Conservation (phyloP, 2,797 vertebrate species). For the Anguilla pacifica region DNA sequence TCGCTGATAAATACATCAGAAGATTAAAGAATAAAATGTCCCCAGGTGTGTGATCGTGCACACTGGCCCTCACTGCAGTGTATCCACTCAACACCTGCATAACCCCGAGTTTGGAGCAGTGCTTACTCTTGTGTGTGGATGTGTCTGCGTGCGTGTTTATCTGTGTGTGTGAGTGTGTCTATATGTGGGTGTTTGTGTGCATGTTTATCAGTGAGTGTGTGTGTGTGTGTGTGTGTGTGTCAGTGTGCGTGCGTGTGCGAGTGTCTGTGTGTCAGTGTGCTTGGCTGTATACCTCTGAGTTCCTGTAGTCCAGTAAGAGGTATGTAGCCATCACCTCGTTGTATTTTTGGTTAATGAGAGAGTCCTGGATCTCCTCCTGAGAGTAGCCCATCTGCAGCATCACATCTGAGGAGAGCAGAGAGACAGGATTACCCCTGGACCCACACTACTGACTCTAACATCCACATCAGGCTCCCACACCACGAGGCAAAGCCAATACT, state of each 20-base stretch:
- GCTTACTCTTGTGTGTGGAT: neutral
- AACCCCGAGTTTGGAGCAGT: neutral
- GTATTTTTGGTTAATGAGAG: constrained; percentile 92
- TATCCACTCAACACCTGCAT: neutral
- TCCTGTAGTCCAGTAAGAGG: constrained; percentile 88
- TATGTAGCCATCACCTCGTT: constrained; percentile 96
- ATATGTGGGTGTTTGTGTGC: too few species aligned
- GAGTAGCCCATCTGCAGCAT: constrained; percentile 96
- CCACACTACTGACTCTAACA: neutral
- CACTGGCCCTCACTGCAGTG: neutral
- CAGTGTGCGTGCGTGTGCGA: too few species aligned
- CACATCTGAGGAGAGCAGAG: constrained; percentile 73
- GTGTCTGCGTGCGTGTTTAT: too few species aligned
- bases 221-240: too few species aligned
- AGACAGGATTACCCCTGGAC: neutral
- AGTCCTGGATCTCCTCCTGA: constrained; percentile 90
- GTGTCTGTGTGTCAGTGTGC: neutral
- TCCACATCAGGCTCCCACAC: neutral
- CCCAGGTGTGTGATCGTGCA: neutral
- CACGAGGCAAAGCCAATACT: neutral
- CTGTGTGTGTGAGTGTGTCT: too few species aligned
- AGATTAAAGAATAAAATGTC: neutral
- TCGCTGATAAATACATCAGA: neutral
- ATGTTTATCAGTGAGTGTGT: too few species aligned
- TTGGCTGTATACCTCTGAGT: constrained; percentile 74